Evolutionary conservation across 2,888 invertebrate species (phyloP).

Genomic region (Malacosoma neustria): DNA sequence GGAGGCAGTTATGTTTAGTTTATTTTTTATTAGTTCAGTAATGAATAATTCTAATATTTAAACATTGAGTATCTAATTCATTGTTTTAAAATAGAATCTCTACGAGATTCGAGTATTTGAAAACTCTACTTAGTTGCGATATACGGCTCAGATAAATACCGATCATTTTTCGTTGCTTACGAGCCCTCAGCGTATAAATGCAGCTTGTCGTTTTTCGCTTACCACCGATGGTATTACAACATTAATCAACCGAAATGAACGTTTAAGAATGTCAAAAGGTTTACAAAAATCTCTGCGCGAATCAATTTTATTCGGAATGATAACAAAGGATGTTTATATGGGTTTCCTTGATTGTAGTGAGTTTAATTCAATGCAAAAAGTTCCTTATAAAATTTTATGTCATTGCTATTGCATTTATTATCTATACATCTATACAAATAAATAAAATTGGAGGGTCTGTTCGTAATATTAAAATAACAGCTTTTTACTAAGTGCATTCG

Average conservation of each 20-base stretch:
- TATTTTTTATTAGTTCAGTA: no score
- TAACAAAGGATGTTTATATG: slow-evolving; percentile 54
- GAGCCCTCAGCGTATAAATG: slow-evolving; percentile 51
- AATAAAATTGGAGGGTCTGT: no score
- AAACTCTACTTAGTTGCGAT: slow-evolving; percentile 32
- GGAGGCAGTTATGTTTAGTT: no score
- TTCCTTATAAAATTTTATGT: no score
- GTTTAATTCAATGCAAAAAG: no score
- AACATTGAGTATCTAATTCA: no score
- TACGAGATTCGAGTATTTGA: slow-evolving; percentile 13
- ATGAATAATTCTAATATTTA: no score
- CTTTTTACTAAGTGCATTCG: no score
- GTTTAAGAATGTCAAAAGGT: slow-evolving; percentile 69
- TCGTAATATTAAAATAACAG: no score
- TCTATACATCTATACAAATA: no score
- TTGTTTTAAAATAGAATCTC: neutral
- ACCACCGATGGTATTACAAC: slow-evolving; percentile 55
- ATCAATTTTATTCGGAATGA: slow-evolving; percentile 40
- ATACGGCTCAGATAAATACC: slow-evolving; percentile 51
- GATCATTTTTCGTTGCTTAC: slow-evolving; percentile 54
- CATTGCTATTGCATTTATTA: no score
- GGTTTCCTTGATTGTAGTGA: no score
- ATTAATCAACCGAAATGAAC: slow-evolving; percentile 67
- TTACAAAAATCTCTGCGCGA: slow-evolving; percentile 49
- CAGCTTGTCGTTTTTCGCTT: slow-evolving; percentile 50